phyloP scores from a whole-genome alignment of 1,140 invertebrate genomes.

The Panulirus ornatus region DNA sequence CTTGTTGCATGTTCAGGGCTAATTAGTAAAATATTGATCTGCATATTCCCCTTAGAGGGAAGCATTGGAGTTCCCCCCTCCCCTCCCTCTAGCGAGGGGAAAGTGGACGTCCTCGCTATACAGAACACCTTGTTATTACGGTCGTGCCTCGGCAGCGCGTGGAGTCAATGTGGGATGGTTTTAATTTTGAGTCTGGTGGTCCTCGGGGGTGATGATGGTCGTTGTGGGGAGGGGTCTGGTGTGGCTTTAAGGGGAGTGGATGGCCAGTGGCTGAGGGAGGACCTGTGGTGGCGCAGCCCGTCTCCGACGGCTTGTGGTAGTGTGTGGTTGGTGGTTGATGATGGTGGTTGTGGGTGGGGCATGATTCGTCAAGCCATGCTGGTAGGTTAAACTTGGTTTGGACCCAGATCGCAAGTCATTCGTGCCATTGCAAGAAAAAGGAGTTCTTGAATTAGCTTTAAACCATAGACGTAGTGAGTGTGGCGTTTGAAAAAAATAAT shows the following conservation, averaged over 20 bases:
- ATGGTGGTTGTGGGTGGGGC: no score
- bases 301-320: no score
- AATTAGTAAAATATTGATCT: background rate
- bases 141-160: background rate
- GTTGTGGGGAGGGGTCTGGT: background rate
- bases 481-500: no score
- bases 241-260: background rate
- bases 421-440: no score
- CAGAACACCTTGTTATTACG: background rate
- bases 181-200: background rate
- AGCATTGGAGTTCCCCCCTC: background rate
- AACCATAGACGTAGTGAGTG: no score
- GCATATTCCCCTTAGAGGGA: conserved; percentile 2
- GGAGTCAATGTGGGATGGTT: background rate
- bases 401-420: no score
- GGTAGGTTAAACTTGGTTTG: no score
- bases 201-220: background rate
- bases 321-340: no score
- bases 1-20: background rate
- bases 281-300: no score
- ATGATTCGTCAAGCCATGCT: no score
- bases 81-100: background rate
- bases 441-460: no score
- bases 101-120: background rate
- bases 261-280: no score